Conservation (phyloP, 2,888 invertebrate genomes). For the Diogma glabrata region DNA sequence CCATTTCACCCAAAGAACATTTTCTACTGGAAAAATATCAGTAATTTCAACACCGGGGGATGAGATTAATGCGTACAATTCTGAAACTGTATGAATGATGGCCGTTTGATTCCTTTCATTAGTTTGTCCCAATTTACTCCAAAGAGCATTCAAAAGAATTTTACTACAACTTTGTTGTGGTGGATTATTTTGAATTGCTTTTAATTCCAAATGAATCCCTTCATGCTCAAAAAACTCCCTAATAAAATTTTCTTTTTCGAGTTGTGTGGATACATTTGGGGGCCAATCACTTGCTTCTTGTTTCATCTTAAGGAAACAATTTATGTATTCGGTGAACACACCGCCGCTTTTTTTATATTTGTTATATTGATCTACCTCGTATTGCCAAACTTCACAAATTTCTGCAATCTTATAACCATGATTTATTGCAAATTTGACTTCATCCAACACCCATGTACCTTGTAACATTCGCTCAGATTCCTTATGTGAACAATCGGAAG, state of each 20-base stretch:
- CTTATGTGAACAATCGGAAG: not conserved
- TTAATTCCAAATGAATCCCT: not conserved
- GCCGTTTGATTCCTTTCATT: not conserved
- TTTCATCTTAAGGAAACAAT: not conserved
- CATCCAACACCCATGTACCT: not conserved
- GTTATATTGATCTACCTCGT: not conserved
- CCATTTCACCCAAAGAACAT: not conserved
- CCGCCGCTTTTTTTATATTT: not conserved
- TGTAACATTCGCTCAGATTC: not conserved
- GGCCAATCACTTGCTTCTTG: constrained; percentile 1
- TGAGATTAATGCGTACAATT: not conserved
- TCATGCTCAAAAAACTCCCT: not conserved
- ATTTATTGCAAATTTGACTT: not conserved
- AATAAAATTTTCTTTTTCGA: not conserved
- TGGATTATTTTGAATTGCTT: not conserved
- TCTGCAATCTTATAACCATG: not conserved
- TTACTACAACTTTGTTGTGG: not conserved
- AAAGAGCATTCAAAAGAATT: not conserved
- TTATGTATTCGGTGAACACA: not conserved
- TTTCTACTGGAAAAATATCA: not conserved
- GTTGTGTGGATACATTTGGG: not conserved
- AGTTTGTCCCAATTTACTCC: not conserved
- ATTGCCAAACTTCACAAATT: not conserved
- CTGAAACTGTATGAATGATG: not conserved
- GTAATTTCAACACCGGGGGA: not conserved